phyloP scores from a whole-genome alignment of 2,113 vertebrate species.

The Vidua chalybeata region DNA sequence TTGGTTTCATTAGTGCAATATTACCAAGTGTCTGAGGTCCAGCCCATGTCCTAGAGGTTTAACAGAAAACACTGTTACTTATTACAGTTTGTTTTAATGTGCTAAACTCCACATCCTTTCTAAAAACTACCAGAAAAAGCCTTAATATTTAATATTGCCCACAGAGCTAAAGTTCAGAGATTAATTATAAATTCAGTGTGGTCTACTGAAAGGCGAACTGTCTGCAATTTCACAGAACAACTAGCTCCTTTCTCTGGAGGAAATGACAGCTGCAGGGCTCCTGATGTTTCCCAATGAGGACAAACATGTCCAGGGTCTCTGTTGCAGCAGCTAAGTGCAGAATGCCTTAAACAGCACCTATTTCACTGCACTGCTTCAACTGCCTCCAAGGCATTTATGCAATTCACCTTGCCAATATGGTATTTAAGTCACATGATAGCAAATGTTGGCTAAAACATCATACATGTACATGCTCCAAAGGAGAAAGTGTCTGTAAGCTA shows the following conservation, averaged over 20 bases:
- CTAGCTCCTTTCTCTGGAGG: conserved; percentile 21
- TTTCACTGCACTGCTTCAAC: not conserved
- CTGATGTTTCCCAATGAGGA: not conserved
- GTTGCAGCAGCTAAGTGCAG: not conserved
- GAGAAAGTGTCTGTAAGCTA: not conserved
- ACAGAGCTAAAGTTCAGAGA: conserved; percentile 42
- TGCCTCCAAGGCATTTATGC: not conserved
- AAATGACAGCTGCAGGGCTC: conserved; percentile 21
- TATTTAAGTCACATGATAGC: not conserved
- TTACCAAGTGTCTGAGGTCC: not conserved
- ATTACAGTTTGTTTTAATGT: not conserved
- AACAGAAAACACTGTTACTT: not conserved
- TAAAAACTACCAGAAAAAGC: not conserved
- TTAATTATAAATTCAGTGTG: conserved; percentile 9
- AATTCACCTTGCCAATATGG: not conserved
- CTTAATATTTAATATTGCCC: not conserved
- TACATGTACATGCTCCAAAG: not conserved
- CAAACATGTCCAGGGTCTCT: not conserved
- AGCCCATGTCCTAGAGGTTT: not conserved
- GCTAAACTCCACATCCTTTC: not conserved
- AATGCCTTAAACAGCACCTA: not conserved
- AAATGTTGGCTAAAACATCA: not conserved
- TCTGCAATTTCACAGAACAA: conserved; percentile 35
- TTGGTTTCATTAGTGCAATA: not conserved
- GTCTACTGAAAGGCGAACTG: conserved; percentile 24